Evolutionary conservation across 2,113 vertebrate species (phyloP).

Genomic region (Callopanchax toddi): DNA sequence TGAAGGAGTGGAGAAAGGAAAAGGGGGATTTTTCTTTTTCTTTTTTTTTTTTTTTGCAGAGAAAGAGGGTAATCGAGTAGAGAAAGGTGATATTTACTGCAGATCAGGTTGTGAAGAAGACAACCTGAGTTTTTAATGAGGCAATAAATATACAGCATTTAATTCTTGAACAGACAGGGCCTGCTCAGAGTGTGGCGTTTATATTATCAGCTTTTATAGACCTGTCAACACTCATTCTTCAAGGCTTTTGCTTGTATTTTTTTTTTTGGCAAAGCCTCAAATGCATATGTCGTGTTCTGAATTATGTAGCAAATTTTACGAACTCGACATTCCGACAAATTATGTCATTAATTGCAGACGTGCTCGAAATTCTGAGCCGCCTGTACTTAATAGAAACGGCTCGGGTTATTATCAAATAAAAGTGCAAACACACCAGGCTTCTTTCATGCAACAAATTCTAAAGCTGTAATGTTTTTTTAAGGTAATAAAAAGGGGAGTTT

Average conservation of each 20-base stretch:
- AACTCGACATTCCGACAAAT: slow-evolving; percentile 80
- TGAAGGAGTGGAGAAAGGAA: slow-evolving; percentile 55
- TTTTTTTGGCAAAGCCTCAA: slow-evolving; percentile 68
- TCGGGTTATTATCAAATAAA: slow-evolving; percentile 69
- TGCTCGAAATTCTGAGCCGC: slow-evolving; percentile 44
- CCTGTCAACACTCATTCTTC: slow-evolving; percentile 85
- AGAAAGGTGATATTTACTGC: slow-evolving; percentile 64
- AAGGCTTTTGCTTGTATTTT: slow-evolving; percentile 24
- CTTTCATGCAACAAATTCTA: slow-evolving; percentile 66
- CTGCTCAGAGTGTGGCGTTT: slow-evolving; percentile 82
- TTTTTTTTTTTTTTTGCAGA: slow-evolving; percentile 45
- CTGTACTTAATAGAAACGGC: slow-evolving; percentile 48
- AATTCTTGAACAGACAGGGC: slow-evolving; percentile 77
- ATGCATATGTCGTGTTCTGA: slow-evolving; percentile 65
- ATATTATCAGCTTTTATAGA: slow-evolving; percentile 90
- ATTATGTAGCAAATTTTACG: slow-evolving; percentile 80
- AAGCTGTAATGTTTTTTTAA: slow-evolving; percentile 59
- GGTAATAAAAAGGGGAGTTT: slow-evolving; percentile 66
- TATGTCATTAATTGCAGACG: slow-evolving; percentile 51
- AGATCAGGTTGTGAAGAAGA: slow-evolving; percentile 54
- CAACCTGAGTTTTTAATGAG: slow-evolving; percentile 73
- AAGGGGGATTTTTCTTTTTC: slow-evolving; percentile 38
- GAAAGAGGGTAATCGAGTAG: slow-evolving; percentile 38
- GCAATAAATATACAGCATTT: slow-evolving; percentile 85
- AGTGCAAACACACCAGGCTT: slow-evolving; percentile 64